Conservation (phyloP, 92 coral and sea anemone genomes). For the Isaurus tuberculatus region DNA sequence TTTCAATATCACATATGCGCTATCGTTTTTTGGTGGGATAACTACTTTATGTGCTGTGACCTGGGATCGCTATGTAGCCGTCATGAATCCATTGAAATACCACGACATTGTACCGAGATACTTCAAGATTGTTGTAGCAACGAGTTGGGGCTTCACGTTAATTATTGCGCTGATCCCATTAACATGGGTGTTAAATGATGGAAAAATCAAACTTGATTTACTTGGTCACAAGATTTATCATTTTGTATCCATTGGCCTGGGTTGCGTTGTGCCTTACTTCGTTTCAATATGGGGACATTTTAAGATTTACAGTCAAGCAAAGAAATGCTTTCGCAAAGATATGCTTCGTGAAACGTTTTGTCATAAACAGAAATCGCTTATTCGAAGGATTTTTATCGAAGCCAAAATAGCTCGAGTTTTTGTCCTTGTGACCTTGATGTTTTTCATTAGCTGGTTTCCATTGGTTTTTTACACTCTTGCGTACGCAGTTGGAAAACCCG, state of each 20-base stretch:
- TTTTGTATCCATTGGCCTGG: conserved; percentile 11
- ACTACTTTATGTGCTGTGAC: conserved; percentile 41
- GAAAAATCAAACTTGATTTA: neutral
- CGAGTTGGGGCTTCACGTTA: conserved; percentile 21
- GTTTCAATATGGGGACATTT: conserved; percentile 26
- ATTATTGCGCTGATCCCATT: conserved; percentile 19
- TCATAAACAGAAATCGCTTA: conserved; percentile 16
- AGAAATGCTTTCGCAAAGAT: conserved; percentile 22
- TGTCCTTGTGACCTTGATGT: conserved; percentile 30
- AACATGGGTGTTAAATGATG: conserved; percentile 30
- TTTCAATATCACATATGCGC: conserved; percentile 36
- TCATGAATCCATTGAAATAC: conserved; percentile 8
- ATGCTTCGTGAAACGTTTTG: conserved; percentile 20
- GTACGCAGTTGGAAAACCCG: conserved; percentile 21
- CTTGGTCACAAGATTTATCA: conserved; percentile 31
- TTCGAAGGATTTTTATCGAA: conserved; percentile 23
- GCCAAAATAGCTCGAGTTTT: conserved; percentile 37
- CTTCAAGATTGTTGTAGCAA: neutral
- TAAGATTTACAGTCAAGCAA: conserved; percentile 27
- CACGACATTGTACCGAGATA: conserved; percentile 18
- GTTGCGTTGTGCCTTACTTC: conserved; percentile 7
- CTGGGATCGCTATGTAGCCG: conserved; percentile 40
- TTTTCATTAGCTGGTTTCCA: conserved; percentile 36
- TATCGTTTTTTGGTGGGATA: conserved; percentile 43
- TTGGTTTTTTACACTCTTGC: conserved; percentile 28